A percentile compares a stretch with the other conserved stretches of the same genome.
phyloP scores from a whole-genome alignment of 2,797 vertebrate species.

The Trichosurus vulpecula region DNA sequence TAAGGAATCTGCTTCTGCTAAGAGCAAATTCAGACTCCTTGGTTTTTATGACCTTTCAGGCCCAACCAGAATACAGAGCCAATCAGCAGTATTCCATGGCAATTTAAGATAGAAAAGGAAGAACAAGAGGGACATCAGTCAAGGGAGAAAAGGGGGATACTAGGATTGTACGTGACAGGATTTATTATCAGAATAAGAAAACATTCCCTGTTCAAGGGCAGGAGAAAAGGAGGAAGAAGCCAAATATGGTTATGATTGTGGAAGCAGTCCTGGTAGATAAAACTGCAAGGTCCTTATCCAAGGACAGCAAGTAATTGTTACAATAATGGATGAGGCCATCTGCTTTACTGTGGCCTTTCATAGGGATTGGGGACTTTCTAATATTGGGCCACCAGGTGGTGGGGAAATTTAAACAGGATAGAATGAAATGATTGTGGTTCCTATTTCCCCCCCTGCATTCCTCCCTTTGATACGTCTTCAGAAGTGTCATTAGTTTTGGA shows the following conservation, averaged over 20 bases:
- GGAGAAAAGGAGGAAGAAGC: neutral
- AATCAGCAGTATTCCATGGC: neutral
- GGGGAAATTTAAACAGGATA: neutral
- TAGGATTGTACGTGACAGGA: neutral
- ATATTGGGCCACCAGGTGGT: neutral
- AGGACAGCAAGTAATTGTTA: neutral
- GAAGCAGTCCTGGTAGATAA: neutral
- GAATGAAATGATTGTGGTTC: neutral
- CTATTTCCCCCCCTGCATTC: neutral
- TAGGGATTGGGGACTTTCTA: neutral
- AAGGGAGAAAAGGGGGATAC: neutral
- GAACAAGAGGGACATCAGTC: neutral
- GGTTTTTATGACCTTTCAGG: neutral
- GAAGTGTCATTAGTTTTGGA: neutral
- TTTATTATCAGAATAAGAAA: neutral
- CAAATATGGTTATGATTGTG: neutral
- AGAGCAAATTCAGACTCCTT: neutral
- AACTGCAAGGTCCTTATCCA: neutral
- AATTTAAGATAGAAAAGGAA: neutral
- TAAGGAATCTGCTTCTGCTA: neutral
- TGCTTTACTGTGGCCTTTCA: neutral
- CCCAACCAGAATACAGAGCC: neutral
- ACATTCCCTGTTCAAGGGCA: neutral
- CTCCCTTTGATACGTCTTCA: neutral
- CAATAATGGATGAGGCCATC: neutral